Conservation (phyloP, 2,888 invertebrate species). For the Lissocephala sabroskyi region DNA sequence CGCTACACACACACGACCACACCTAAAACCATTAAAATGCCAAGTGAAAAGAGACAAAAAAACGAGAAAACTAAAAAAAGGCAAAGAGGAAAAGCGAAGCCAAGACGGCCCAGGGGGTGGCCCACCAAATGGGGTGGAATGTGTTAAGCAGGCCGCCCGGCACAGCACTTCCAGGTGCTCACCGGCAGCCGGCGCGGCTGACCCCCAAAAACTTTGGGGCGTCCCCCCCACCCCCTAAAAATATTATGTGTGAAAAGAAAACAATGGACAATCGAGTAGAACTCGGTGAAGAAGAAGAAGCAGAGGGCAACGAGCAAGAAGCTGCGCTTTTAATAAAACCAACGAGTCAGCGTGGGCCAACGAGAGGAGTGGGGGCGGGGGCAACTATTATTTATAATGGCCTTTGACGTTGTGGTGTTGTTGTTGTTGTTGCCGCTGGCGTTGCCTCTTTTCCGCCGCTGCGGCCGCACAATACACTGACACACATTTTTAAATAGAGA, state of each 20-base stretch:
- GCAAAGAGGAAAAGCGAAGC: neutral
- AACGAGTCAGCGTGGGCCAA: too few relatives aligned
- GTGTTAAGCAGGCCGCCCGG: constrained; percentile 31
- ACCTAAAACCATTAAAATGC: constrained; percentile 40
- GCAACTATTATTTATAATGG: constrained; percentile 51
- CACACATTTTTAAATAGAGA: constrained; percentile 61
- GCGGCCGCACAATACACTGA: constrained; percentile 49
- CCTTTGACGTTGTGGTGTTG: constrained; percentile 8
- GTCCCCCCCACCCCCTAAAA: constrained; percentile 20
- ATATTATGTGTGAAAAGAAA: neutral
- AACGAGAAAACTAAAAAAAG: constrained; percentile 9
- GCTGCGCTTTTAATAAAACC: neutral
- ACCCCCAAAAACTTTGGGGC: constrained; percentile 14
- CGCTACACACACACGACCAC: constrained; percentile 37
- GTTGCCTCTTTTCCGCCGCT: neutral
- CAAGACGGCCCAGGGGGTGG: constrained; percentile 32
- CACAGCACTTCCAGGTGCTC: too few relatives aligned
- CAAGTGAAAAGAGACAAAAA: constrained; percentile 24
- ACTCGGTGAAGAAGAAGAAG: neutral
- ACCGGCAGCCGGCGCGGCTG: too few relatives aligned
- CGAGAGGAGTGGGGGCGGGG: constrained; percentile 6
- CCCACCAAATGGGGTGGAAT: constrained; percentile 53
- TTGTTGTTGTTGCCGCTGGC: constrained; percentile 7
- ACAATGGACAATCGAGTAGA: too few relatives aligned
- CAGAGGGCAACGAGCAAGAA: neutral